Base-by-base conservation (phyloP, 1,140 invertebrate genomes). In the Drosophila bipectinata region DNA sequence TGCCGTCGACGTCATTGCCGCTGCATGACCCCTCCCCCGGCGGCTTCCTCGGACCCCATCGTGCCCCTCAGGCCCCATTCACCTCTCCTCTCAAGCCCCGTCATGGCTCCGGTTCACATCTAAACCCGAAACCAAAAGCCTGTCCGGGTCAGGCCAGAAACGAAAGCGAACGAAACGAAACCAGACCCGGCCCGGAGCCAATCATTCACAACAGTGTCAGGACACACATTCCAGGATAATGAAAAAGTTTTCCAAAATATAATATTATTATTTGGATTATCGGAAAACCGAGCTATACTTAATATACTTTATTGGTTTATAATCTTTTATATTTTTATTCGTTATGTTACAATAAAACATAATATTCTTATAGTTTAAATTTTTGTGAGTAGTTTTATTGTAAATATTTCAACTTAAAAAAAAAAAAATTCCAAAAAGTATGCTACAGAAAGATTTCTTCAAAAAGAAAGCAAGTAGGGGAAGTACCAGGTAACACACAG, bases 1-100 rank as follows among this genome's bases (percentile, higher is more conserved):
- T 48, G 53, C 26, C 56, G 63, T 68, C 73, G 55, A 77, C 73
- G 73, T 77, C 73, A 77, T 61, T 76, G 73, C 72, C 73, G 45
- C 73, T 76, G 73, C 73, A 76, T 32, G 37, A 12, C n/a, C 1
- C 21, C 34, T n/a, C n/a, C 12, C 28, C 10, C 10, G 15, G 15
- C 15, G 2, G 8, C 15, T 6, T 14, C 39, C 5, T 41, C 37
- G 6, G 0, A 3, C 37, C 0, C 37, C 4, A 5, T 7, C 3
- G 7, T 1, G 9, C 37, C 37, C 10, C 37, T 0, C 37, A 39
- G 9, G 0, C 37, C 28, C 28, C 28, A 18, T 8, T 30, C 32
- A 10, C 32, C 32, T 3, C 32, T 21, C 32, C 10, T 10, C 39
- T n/a, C 1, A 9, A 37, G 34, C 34, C 8, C 9, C 34, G 34